Percentiles rank a stretch among this genome's conserved stretches.
Evolutionary conservation across 2,888 invertebrate species (phyloP).

Genomic region (Acheta domesticus): DNA sequence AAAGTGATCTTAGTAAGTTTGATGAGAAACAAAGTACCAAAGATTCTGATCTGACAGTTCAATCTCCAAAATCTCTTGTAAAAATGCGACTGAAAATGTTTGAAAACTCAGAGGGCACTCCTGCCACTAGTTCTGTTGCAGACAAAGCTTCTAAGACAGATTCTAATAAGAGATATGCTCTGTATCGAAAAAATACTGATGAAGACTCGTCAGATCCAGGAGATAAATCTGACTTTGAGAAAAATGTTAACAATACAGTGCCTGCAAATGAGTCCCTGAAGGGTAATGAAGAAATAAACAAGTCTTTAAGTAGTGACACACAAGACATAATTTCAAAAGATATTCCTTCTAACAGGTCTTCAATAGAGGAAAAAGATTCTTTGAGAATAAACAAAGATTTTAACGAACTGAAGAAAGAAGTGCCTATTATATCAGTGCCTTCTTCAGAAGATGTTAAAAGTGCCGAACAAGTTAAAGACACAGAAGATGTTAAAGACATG

Average conservation of each 20-base stretch:
- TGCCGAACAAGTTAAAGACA: no score
- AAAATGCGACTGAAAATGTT: slow-evolving; percentile 48
- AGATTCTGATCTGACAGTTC: slow-evolving; percentile 33
- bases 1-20: background rate
- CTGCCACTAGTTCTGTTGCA: slow-evolving; percentile 21
- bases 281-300: no score
- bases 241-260: background rate
- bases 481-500: no score
- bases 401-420: no score
- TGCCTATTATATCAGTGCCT: background rate
- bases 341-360: background rate
- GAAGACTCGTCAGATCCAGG: slow-evolving; percentile 24
- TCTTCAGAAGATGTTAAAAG: background rate
- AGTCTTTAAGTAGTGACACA: no score
- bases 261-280: no score
- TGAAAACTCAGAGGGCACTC: slow-evolving; percentile 41
- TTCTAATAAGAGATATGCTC: slow-evolving; percentile 18
- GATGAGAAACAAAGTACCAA: slow-evolving; percentile 28
- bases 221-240: slow-evolving; percentile 3
- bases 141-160: slow-evolving; percentile 25
- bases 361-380: background rate
- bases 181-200: slow-evolving; percentile 12
- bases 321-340: background rate
- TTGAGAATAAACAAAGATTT: no score
- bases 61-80: slow-evolving; percentile 43